Evolutionary conservation across 2,797 vertebrate species (phyloP), one percentile per base, ranked within the genome.

Genomic region (Petrocephalus schoutedeni): DNA sequence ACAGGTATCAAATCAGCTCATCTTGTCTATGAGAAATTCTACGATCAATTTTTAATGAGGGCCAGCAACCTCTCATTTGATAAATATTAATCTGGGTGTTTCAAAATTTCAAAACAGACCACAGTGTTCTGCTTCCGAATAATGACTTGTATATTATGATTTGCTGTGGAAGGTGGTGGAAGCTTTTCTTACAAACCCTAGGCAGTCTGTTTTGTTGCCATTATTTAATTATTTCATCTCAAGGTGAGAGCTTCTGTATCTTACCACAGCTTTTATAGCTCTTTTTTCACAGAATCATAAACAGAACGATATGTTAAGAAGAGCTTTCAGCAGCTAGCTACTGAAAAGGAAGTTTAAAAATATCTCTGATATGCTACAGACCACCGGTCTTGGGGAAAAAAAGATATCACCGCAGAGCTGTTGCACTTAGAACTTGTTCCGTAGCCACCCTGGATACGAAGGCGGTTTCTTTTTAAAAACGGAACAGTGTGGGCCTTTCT

Each of bases 91-190:
- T 21, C 21, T 41, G 41, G 32, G 41, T 49, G 19, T 77, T 77
- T 77, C 71, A 77, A 41, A 77, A 77, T 77, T 77, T 77, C 71
- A 77, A 77, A 77, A 71, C 28, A 71, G 28, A 74, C 67, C 32
- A 36, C 32, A 74, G 67, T 74, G 32, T 74, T 74, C 67, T n/a
- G 41, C 21, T 80, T 45, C 74, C 41, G n/a, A 80, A 41, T 80
- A 49, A 80, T 49, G 41, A 45, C 19, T 49, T 49, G 74, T 80
- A 49, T 80, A 80, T 80, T 80, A 80, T 80, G 74, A 80, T 41
- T 49, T n/a, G 74, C 19, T 49, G 19, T 45, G 19, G 71, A 77
- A 45, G 71, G 41, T 0, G 2, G 36, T 77, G 41, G 74, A 80
- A 49, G 74, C 74, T 49, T 49, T 80, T 80, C 41, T 80, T 45